Evolutionary conservation across 2,113 vertebrate species (phyloP).

Genomic region (Cathartes aura): DNA sequence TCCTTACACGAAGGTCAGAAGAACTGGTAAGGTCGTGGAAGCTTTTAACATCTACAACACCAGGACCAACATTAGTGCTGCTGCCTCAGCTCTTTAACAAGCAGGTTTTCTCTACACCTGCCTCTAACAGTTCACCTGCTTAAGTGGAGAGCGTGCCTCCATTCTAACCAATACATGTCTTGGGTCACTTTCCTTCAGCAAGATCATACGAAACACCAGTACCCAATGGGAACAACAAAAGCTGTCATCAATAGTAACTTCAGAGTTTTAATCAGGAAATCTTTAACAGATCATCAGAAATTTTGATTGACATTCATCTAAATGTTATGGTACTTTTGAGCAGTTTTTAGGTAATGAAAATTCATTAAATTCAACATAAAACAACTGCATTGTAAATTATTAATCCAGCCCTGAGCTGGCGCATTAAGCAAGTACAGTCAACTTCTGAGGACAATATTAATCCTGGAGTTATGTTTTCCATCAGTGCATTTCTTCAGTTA

Average conservation of each 20-base stretch:
- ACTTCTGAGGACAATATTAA: not conserved
- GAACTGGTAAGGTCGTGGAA: not conserved
- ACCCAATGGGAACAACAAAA: not conserved
- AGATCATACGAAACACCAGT: rapidly evolving
- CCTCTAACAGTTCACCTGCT: not conserved
- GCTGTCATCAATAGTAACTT: not conserved
- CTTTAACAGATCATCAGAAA: not conserved
- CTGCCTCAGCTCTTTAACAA: not conserved
- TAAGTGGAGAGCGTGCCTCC: rapidly evolving
- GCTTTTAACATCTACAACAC: not conserved
- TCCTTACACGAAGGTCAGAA: not conserved
- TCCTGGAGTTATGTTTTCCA: not conserved
- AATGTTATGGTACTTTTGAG: not conserved
- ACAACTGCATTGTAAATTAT: not conserved
- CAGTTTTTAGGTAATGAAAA: not conserved
- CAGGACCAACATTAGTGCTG: rapidly evolving
- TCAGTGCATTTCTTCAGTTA: not conserved
- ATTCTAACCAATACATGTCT: rapidly evolving
- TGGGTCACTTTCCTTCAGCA: not conserved
- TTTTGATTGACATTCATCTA: not conserved
- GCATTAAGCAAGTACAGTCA: not conserved
- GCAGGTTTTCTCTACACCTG: not conserved
- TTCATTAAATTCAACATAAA: not conserved
- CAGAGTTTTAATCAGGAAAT: not conserved
- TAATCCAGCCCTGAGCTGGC: not conserved